A percentile compares a stretch with the other conserved stretches of the same genome.
phyloP scores from a whole-genome alignment of 2,113 vertebrate species.

The Nyctereutes procyonoides region DNA sequence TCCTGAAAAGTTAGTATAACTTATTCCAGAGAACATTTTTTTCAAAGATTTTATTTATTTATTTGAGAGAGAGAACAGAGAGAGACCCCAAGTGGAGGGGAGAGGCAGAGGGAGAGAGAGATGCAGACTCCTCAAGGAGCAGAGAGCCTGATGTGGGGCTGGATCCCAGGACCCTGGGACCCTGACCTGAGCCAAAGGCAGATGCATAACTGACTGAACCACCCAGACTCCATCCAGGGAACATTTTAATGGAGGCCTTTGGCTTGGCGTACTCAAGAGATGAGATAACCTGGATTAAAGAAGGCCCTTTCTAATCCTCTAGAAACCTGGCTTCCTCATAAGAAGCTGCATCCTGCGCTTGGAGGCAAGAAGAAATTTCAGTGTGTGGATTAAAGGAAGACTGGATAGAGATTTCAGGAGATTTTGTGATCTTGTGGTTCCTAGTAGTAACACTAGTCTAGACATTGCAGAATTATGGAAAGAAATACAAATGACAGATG shows the following conservation, averaged over 20 bases:
- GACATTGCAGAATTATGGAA: constrained; percentile 28
- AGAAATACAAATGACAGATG: constrained; percentile 21
- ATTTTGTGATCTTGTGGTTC: neutral
- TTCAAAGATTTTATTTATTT: neutral
- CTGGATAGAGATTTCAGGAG: neutral
- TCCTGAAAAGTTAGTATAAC: neutral
- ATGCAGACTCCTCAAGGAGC: neutral
- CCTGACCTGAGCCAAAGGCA: neutral
- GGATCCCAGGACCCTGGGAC: neutral
- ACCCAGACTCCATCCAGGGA: neutral
- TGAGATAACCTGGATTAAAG: neutral
- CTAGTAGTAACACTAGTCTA: neutral
- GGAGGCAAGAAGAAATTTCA: neutral
- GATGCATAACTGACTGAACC: neutral
- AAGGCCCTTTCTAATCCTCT: neutral
- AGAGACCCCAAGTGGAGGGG: neutral
- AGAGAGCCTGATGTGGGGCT: neutral
- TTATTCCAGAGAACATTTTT: neutral
- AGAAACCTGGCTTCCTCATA: neutral
- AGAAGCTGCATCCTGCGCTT: neutral
- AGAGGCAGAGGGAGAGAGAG: neutral
- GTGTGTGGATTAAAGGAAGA: neutral
- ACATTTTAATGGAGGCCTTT: neutral
- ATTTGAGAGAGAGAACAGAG: neutral
- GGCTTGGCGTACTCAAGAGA: neutral